Evolutionary conservation across 2,113 vertebrate species (phyloP).

Genomic region (Ctenomys sociabilis): DNA sequence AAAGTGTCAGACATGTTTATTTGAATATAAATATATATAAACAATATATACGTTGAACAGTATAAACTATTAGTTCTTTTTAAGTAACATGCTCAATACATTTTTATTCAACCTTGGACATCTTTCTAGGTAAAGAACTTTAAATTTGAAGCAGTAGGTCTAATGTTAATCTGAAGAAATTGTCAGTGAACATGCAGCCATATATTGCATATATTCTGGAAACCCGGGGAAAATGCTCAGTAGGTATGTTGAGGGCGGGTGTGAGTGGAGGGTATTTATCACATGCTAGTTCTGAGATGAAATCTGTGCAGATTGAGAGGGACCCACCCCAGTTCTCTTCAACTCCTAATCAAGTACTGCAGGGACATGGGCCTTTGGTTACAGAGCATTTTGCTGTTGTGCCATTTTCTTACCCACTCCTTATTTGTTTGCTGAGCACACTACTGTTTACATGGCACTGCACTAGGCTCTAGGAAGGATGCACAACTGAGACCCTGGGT

Average conservation of each 20-base stretch:
- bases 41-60: neutral
- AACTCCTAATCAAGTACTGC: accelerated
- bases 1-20: neutral
- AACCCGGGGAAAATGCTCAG: neutral
- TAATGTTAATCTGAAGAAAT: neutral
- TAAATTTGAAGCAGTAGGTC: neutral
- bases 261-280: neutral
- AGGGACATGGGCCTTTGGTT: accelerated
- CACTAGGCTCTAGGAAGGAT: neutral
- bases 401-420: accelerated
- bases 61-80: neutral
- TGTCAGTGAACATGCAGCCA: neutral
- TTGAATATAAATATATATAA: neutral
- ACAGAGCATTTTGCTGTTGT: neutral
- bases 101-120: neutral
- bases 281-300: too few species aligned
- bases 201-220: neutral
- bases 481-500: accelerated
- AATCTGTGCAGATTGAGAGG: neutral
- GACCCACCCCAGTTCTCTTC: neutral
- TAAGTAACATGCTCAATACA: neutral
- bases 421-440: neutral
- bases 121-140: neutral
- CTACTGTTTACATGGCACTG: neutral
- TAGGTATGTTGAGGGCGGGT: accelerated